phyloP scores from a whole-genome alignment of 2,113 vertebrate species.

The Australoheros scitulus region DNA sequence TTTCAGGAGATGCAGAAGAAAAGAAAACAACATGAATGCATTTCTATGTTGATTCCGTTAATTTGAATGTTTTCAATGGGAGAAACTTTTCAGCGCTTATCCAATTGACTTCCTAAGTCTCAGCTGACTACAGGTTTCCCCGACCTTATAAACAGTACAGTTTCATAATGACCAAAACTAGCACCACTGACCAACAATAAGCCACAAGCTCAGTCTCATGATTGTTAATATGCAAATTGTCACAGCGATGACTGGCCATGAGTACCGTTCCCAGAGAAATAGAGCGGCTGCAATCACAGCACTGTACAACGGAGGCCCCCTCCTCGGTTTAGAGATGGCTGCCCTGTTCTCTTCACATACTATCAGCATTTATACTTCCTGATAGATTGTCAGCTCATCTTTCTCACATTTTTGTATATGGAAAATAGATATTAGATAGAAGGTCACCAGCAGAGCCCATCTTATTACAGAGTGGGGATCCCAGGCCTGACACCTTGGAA shows the following conservation, averaged over 20 bases:
- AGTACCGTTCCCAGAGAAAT: too few relatives aligned
- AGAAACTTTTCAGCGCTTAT: background rate
- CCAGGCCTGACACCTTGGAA: background rate
- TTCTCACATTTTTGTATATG: too few relatives aligned
- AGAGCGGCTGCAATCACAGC: too few relatives aligned
- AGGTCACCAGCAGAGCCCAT: background rate
- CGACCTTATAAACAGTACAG: background rate
- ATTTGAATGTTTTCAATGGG: background rate
- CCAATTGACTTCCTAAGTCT: background rate
- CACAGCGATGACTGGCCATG: background rate
- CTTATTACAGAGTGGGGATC: background rate
- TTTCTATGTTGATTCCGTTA: background rate
- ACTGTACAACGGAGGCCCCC: too few relatives aligned
- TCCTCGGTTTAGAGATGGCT: too few relatives aligned
- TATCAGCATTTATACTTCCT: too few relatives aligned
- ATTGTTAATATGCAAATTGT: background rate
- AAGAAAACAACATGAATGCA: too few relatives aligned
- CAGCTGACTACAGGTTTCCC: background rate
- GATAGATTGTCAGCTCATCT: too few relatives aligned
- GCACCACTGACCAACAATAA: background rate
- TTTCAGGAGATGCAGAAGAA: too few relatives aligned
- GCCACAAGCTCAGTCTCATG: background rate
- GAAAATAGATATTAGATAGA: too few relatives aligned
- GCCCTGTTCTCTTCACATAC: too few relatives aligned
- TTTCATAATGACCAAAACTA: background rate